Conservation (phyloP, 1,140 invertebrate species). For the Scaptomyza hsui region DNA sequence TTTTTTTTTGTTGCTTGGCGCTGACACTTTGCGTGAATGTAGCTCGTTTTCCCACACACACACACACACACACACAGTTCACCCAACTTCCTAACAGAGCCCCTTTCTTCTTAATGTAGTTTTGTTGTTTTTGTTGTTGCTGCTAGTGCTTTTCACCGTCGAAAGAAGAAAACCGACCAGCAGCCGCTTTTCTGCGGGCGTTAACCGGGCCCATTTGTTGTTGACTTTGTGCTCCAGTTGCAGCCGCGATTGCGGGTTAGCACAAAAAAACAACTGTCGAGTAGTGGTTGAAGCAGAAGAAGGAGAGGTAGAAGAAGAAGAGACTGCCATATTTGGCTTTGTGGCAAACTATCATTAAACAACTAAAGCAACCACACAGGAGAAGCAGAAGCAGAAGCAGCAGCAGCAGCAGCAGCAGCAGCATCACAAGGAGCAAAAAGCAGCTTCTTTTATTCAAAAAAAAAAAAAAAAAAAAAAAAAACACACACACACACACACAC, state of each 20-base stretch:
- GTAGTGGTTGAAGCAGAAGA: neutral
- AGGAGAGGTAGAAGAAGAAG: constrained; percentile 1
- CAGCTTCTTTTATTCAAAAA: neutral
- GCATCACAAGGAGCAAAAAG: neutral
- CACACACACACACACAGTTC: neutral
- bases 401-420: constrained; percentile 1
- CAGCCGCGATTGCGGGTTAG: constrained; percentile 42
- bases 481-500: constrained; percentile 23
- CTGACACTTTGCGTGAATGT: constrained; percentile 29
- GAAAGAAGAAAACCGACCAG: constrained; percentile 14
- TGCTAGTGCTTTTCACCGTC: constrained; percentile 12
- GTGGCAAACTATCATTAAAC: constrained; percentile 75
- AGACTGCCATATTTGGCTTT: constrained; percentile 63
- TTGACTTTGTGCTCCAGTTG: constrained; percentile 80
- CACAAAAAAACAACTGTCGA: constrained; percentile 21
- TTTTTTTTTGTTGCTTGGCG: neutral
- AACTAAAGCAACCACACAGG: constrained; percentile 53
- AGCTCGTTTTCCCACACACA: neutral
- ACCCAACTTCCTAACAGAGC: neutral
- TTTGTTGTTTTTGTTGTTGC: constrained; percentile 31
- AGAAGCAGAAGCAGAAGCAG: constrained; percentile 14
- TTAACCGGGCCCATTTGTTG: constrained; percentile 72
- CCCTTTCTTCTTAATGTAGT: constrained; percentile 1
- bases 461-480: neutral
- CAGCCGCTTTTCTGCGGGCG: constrained; percentile 67